Conservation (phyloP, 2,797 vertebrate species). For the Sebastolobus altivelis region DNA sequence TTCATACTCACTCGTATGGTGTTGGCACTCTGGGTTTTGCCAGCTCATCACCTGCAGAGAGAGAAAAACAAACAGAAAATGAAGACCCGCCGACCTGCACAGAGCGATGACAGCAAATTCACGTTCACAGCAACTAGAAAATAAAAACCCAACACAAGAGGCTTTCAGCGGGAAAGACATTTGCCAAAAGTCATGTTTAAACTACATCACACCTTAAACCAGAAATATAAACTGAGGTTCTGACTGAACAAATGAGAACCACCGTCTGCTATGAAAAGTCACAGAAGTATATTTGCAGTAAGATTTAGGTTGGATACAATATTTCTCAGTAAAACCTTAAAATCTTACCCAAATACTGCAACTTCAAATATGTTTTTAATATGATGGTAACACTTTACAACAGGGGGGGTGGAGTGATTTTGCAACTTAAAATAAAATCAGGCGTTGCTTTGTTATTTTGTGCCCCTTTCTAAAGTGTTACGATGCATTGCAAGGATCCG, state of each 20-base stretch:
- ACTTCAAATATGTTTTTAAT: slow-evolving; percentile 30
- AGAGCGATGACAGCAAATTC: slow-evolving; percentile 34
- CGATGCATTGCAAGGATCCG: slow-evolving; percentile 16
- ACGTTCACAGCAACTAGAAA: slow-evolving; percentile 15
- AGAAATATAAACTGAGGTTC: slow-evolving; percentile 53
- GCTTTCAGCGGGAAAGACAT: slow-evolving; percentile 24
- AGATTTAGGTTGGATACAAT: slow-evolving; percentile 38
- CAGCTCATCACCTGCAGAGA: slow-evolving; percentile 92
- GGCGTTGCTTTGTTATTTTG: slow-evolving; percentile 31
- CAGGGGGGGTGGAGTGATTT: slow-evolving; percentile 20
- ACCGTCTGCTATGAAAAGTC: slow-evolving; percentile 23
- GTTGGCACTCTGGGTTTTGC: slow-evolving; percentile 87
- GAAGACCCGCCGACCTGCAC: background rate
- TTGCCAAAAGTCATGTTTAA: slow-evolving; percentile 42
- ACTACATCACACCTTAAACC: slow-evolving; percentile 55
- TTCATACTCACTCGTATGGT: slow-evolving; percentile 90
- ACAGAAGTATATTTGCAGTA: slow-evolving; percentile 42
- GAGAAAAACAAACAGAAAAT: slow-evolving; percentile 50
- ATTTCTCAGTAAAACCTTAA: slow-evolving; percentile 19
- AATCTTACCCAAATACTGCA: slow-evolving; percentile 37
- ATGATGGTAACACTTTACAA: slow-evolving; percentile 62
- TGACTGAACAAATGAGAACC: slow-evolving; percentile 24
- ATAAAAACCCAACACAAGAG: slow-evolving; percentile 21
- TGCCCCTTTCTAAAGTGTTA: slow-evolving; percentile 62
- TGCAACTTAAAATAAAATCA: slow-evolving; percentile 12